Base-by-base conservation (phyloP, 2,888 invertebrate species). In the Epirrhoe tristata region DNA sequence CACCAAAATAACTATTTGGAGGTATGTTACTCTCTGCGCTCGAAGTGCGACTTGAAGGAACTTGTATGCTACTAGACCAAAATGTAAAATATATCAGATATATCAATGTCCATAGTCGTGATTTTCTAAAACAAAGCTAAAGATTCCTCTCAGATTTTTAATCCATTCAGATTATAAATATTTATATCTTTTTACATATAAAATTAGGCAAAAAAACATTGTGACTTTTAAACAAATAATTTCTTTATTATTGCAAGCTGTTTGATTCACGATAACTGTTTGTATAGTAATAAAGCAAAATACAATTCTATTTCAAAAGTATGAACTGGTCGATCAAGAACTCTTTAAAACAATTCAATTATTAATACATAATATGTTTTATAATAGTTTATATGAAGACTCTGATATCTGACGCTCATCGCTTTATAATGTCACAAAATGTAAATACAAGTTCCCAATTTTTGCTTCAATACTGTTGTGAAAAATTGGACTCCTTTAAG, bases 1-100 rank as follows among this genome's bases (percentile, higher is more conserved):
- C 58, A 79, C 1, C 76, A 58, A 50, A 80, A 77, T 17, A 90
- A 85, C 58, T 89, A 84, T 60, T 80, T 84, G 73, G 84, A 87
- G 85, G 91, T 91, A 65, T 52, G 59, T 43, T 16, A 5, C 5
- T n/a, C 2, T 51, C 7, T 24, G 36, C 6, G 17, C 8, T 8
- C 6, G 0, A 24, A 1, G 43, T 46, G 17, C n/a, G 36, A 56
- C 55, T 59, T 59, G 58, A 57, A 63, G 52, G 58, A 34, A 50
- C 34, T 51, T 51, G 24, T 39, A 39, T 39, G 8, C 7, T 39
- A 39, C 3, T 39, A 34, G 34, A 4, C 34, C 24, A 24, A 4
- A 34, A 34, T 34, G 34, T 7, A 5, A 34, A 34, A 7, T 39
- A 39, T 10, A 1, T 10, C 10, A 7, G 7, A 10, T 39, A 3